Evolutionary conservation across 2,888 invertebrate species (phyloP).

Genomic region (Xanthorhoe spadicearia): DNA sequence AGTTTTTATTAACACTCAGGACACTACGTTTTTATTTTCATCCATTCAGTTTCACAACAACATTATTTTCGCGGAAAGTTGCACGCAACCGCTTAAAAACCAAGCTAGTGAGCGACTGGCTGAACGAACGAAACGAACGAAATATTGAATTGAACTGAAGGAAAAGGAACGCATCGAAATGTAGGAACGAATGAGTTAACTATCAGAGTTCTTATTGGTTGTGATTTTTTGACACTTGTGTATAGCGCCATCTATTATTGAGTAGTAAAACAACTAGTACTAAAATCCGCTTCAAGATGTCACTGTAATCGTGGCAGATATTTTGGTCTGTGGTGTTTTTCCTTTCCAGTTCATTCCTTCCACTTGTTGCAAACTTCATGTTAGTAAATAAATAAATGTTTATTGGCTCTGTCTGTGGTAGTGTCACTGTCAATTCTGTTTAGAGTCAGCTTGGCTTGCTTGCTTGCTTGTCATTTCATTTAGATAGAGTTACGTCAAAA

Average conservation of each 20-base stretch:
- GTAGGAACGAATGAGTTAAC: not conserved
- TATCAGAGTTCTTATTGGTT: not conserved
- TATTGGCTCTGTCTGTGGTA: not conserved
- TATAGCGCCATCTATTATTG: conserved; percentile 24
- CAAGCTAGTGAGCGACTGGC: conserved; percentile 55
- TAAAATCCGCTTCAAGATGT: conserved; percentile 5
- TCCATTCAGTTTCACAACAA: conserved; percentile 30
- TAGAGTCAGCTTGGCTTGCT: conserved; percentile 26
- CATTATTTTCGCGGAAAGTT: conserved; percentile 43
- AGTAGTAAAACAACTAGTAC: conserved; percentile 13
- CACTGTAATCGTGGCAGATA: not conserved
- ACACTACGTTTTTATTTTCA: conserved; percentile 22
- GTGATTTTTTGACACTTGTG: not conserved
- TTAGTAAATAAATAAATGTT: no score
- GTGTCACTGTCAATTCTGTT: conserved; percentile 21
- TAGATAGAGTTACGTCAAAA: conserved; percentile 79
- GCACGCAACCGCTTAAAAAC: conserved; percentile 47
- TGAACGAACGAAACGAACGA: conserved; percentile 44
- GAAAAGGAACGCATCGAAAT: not conserved
- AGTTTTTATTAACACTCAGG: conserved; percentile 9
- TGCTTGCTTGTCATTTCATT: conserved; percentile 47
- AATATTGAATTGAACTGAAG: not conserved
- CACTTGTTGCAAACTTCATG: conserved; percentile 46
- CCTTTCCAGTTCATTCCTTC: not conserved
- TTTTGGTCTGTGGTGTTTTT: no score